Evolutionary conservation across 2,797 vertebrate genomes (phyloP), one percentile per base, ranked within the genome.

Genomic region (Corythornis leucogaster): DNA sequence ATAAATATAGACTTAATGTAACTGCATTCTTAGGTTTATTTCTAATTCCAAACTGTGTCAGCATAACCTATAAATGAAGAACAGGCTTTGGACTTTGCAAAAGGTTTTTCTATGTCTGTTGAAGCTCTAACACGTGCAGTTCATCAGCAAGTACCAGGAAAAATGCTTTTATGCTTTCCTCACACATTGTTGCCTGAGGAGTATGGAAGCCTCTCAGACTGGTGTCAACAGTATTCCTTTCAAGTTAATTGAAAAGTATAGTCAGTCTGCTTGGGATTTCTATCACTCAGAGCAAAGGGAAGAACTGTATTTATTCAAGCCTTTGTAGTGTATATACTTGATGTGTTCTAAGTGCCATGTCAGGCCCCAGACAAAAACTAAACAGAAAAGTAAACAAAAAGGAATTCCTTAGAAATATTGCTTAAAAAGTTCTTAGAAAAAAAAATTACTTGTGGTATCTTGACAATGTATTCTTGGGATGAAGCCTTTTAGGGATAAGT

Each of bases 191-290:
- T 88, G 83, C 82, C 85, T 50, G 54, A 88, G 75, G 87, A 94
- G 12, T 42, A 82, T 28, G 82, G 75, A 91, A 35, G 15, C 24
- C 53, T 92, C 70, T 59, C 48, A 76, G 50, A 35, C 28, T 74
- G 40, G 43, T 91, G 70, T 89, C 76, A 80, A 73, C 54, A 91
- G 46, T 87, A 82, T 7, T 21, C 18, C 62, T 94, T 95, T 96
- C 83, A 89, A 95, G 66, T 76, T 95, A 95, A 91, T 87, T 95
- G 61, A 93, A 94, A 92, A 91, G 38, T 51, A 8, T 77, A 66
- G 64, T 55, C 50, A 93, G 58, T 81, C 50, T 93, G 31, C 24
- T 78, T 69, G 61, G 69, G 55, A 89, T 91, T 93, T 81, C 54
- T 80, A n/a, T 80, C 50, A 85, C 67, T 74, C n/a, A 63, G 43